phyloP scores from a whole-genome alignment of 2,797 vertebrate genomes.

The Columba guinea region DNA sequence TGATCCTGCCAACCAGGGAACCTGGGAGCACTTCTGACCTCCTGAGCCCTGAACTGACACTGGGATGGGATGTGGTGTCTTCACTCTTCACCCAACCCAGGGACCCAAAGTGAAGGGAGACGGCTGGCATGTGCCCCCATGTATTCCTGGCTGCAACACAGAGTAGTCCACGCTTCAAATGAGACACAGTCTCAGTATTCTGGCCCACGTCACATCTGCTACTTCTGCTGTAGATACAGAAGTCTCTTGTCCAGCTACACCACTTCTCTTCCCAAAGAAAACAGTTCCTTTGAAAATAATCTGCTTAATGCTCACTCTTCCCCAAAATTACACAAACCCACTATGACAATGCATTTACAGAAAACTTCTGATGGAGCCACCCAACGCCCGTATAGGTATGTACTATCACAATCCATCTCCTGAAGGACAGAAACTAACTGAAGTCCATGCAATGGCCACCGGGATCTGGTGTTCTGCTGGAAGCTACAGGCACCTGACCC shows the following conservation, averaged over 20 bases:
- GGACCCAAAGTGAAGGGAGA: background rate
- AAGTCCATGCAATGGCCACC: background rate
- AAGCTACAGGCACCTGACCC: background rate
- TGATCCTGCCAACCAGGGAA: background rate
- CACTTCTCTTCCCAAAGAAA: background rate
- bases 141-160: background rate
- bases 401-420: background rate
- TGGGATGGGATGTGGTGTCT: background rate
- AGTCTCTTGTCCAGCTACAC: background rate
- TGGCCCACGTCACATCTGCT: background rate
- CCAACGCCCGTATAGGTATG: rapidly evolving
- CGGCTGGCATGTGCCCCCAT: background rate
- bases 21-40: background rate
- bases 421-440: background rate
- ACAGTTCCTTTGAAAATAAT: background rate
- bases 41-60: background rate
- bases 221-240: background rate
- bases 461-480: rapidly evolving
- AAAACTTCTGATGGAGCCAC: background rate
- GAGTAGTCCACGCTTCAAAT: background rate
- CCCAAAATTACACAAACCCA: background rate
- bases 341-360: background rate
- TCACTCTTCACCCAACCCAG: background rate
- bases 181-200: background rate
- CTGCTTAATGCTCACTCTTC: background rate